These are phyloP conservation scores for Podilymbus podiceps DNA, from an alignment of 2,113 vertebrate genomes.

Conservation along the genomic window DNA sequence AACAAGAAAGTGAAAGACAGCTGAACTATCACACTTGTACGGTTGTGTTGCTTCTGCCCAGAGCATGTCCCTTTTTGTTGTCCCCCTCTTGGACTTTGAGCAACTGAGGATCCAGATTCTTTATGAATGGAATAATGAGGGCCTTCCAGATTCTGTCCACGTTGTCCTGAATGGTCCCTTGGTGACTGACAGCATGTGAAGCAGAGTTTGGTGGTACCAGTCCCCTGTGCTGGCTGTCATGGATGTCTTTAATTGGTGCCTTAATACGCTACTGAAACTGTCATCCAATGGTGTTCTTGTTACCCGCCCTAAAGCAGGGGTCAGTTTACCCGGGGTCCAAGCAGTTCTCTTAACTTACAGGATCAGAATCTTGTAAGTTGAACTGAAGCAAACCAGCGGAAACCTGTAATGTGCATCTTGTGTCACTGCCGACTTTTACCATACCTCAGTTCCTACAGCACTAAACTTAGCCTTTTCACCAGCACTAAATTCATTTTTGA, in stretches of 20 bases:
- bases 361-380: not conserved
- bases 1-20: not conserved
- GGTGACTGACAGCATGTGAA: not conserved
- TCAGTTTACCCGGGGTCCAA: not conserved
- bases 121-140: not conserved
- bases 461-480: not conserved
- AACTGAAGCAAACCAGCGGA: not conserved
- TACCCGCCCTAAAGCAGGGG: not conserved
- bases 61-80: not conserved
- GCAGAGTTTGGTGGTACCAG: not conserved
- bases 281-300: not conserved
- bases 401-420: fast-evolving
- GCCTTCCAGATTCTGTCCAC: not conserved
- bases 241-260: not conserved
- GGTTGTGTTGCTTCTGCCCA: not conserved
- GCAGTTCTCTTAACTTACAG: not conserved
- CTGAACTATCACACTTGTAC: not conserved
- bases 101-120: not conserved
- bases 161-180: not conserved
- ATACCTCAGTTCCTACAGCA: not conserved
- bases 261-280: not conserved
- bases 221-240: not conserved
- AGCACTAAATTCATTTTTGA: not conserved
- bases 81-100: not conserved
- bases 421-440: not conserved